A percentile compares a stretch with the other conserved stretches of the same genome.
Conservation (phyloP, 2,113 vertebrate genomes). For the Formicarius rufipectus region DNA sequence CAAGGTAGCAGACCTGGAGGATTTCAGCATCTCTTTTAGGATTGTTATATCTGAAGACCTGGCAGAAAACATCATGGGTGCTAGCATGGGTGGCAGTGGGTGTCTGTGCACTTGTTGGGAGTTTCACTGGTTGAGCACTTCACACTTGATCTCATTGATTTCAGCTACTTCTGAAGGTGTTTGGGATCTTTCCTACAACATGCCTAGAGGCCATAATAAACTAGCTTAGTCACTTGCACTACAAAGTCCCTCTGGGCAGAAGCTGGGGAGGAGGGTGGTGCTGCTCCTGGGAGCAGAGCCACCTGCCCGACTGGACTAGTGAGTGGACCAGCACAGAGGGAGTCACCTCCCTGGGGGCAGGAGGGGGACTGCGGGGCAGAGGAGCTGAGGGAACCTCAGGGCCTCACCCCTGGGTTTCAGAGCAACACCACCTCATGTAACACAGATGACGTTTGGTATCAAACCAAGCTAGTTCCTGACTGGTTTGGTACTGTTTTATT, state of each 20-base stretch:
- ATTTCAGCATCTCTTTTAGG: not conserved
- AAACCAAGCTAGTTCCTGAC: not conserved
- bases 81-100: not conserved
- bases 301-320: not conserved
- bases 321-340: not conserved
- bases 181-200: not conserved
- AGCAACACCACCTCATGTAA: not conserved
- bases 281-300: not conserved
- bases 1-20: not conserved
- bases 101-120: not conserved
- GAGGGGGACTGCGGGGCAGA: not conserved
- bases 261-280: not conserved
- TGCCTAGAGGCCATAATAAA: conserved; percentile 37
- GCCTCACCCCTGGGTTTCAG: not conserved
- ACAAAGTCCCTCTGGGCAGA: conserved; percentile 20
- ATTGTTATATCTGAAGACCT: not conserved
- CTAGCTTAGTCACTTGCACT: not conserved
- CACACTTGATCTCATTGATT: not conserved
- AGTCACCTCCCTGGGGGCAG: not conserved
- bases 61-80: not conserved
- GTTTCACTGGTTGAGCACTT: not conserved
- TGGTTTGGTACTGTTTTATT: not conserved
- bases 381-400: not conserved
- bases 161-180: conserved; percentile 20
- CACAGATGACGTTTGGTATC: not conserved